Conservation (phyloP, 2,113 vertebrate species). For the Ceyx cyanopectus region DNA sequence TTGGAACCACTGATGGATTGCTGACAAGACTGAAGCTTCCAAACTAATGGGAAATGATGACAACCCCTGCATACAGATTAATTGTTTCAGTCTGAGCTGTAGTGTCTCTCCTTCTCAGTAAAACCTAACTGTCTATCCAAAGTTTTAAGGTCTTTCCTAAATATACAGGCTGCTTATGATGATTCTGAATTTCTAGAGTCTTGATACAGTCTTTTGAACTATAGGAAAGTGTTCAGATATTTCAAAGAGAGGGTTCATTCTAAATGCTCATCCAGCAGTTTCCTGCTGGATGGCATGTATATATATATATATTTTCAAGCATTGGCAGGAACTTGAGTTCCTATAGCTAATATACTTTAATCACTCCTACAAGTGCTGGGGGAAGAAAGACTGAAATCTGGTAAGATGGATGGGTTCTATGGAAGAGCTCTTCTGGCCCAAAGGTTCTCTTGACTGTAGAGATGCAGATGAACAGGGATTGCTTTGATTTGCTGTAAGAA, state of each 20-base stretch:
- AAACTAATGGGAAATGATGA: not conserved
- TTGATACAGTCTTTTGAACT: not conserved
- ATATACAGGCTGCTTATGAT: not conserved
- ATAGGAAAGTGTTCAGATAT: not conserved
- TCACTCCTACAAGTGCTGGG: not conserved
- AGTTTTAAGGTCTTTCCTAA: not conserved
- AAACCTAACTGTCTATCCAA: not conserved
- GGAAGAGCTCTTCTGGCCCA: not conserved
- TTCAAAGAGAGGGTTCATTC: not conserved
- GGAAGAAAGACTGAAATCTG: not conserved
- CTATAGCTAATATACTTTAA: not conserved
- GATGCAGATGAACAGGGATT: not conserved
- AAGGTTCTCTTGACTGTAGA: not conserved
- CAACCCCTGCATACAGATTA: not conserved
- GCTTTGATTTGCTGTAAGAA: not conserved
- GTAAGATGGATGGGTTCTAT: not conserved
- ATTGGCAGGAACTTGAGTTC: not conserved
- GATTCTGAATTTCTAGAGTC: not conserved
- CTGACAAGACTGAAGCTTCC: constrained; percentile 19
- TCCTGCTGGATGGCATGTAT: not conserved
- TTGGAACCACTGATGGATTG: constrained; percentile 5
- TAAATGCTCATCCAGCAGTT: not conserved
- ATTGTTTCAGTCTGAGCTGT: not conserved
- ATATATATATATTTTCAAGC: not conserved
- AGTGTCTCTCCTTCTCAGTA: not conserved